phyloP scores from a whole-genome alignment of 2,797 vertebrate genomes.

The Thamnophis elegans region DNA sequence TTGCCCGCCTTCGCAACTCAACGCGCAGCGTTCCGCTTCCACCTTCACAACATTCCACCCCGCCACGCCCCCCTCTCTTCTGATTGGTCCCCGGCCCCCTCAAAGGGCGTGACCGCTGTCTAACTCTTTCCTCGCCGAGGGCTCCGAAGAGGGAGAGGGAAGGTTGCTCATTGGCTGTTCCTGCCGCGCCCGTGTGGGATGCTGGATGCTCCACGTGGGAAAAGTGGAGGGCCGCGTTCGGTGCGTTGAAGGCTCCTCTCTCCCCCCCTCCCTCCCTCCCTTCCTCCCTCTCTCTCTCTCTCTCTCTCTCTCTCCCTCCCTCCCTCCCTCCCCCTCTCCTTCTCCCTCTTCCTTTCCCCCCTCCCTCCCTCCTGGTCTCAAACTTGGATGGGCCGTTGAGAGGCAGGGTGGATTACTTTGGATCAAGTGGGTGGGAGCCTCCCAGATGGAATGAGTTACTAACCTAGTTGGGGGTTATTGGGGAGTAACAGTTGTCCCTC shows the following conservation, averaged over 20 bases:
- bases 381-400: background rate
- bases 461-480: background rate
- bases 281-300: background rate
- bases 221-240: background rate
- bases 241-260: background rate
- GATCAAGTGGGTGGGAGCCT: background rate
- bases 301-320: background rate
- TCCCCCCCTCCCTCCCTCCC: no score
- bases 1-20: background rate
- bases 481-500: background rate
- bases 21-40: background rate
- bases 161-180: background rate
- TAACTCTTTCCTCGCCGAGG: slow-evolving; percentile 53
- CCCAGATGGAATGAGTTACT: background rate
- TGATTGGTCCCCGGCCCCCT: slow-evolving; percentile 44
- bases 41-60: slow-evolving; percentile 16
- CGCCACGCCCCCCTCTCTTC: slow-evolving; percentile 44
- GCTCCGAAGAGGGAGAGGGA: background rate
- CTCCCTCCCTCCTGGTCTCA: accelerated
- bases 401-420: background rate
- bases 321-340: no score
- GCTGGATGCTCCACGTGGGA: background rate
- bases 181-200: background rate
- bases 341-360: background rate
- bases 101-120: slow-evolving; percentile 35